Evolutionary conservation across 2,113 vertebrate species (phyloP).

Genomic region (Conger conger): DNA sequence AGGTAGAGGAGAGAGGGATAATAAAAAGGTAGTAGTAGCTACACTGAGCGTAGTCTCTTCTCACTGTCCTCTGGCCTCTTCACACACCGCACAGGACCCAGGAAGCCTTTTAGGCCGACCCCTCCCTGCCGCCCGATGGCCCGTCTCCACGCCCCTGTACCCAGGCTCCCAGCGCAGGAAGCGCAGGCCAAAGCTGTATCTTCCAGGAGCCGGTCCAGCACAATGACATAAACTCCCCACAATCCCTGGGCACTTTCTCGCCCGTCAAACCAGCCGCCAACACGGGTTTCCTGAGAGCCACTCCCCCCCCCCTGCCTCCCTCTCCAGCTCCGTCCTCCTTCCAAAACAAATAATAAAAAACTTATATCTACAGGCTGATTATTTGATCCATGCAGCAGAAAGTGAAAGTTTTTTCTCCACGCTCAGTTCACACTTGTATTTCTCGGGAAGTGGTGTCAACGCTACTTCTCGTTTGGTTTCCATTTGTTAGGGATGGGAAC

Average conservation of each 20-base stretch:
- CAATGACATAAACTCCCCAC: constrained; percentile 8
- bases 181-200: background rate
- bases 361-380: background rate
- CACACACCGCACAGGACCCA: background rate
- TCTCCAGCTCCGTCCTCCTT: background rate
- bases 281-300: background rate
- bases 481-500: no score
- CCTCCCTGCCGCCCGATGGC: background rate
- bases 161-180: background rate
- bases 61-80: no score
- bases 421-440: no score
- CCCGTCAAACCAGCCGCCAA: background rate
- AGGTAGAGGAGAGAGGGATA: no score
- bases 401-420: no score
- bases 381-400: background rate
- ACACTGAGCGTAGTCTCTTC: no score
- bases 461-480: no score
- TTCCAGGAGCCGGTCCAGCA: background rate
- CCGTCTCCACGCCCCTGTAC: background rate
- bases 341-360: background rate
- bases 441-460: no score
- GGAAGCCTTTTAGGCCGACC: background rate
- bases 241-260: background rate
- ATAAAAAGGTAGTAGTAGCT: no score
- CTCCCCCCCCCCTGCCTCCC: background rate